Conservation (phyloP, 2,888 invertebrate species). For the Choristoneura rosaceana region DNA sequence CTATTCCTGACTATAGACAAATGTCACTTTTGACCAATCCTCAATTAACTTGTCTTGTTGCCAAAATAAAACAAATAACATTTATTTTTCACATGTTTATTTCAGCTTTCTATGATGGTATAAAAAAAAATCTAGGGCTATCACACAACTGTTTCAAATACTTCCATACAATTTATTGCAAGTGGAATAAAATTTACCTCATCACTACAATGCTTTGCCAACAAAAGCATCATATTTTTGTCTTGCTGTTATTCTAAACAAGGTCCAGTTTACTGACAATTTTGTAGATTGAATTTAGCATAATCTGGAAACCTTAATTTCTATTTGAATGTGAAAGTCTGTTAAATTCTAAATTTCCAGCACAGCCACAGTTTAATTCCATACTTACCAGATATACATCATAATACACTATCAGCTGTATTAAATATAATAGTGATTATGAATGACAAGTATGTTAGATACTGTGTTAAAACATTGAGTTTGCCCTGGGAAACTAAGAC, state of each 20-base stretch:
- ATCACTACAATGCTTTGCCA: constrained; percentile 14
- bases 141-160: constrained; percentile 66
- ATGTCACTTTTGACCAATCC: neutral
- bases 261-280: constrained; percentile 12
- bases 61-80: constrained; percentile 4
- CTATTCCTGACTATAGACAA: neutral
- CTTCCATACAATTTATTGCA: constrained; percentile 64
- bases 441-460: constrained; percentile 24
- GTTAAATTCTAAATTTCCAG: constrained; percentile 53
- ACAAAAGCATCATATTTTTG: constrained; percentile 5
- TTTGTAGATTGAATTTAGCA: constrained; percentile 19
- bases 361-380: constrained; percentile 76
- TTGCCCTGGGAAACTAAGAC: constrained; percentile 16
- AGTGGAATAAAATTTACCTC: constrained; percentile 45
- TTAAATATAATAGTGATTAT: constrained; percentile 28
- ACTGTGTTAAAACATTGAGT: constrained; percentile 14
- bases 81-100: constrained; percentile 69
- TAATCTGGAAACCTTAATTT: constrained; percentile 13
- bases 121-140: constrained; percentile 73
- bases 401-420: constrained; percentile 34
- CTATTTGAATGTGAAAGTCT: constrained; percentile 45
- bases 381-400: constrained; percentile 54
- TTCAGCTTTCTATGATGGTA: constrained; percentile 74
- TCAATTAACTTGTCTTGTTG: neutral
- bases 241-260: neutral